These are phyloP conservation scores for Oryzias dopingdopingensis DNA, from an alignment of 2,797 vertebrate species.

Conservation along the genomic window DNA sequence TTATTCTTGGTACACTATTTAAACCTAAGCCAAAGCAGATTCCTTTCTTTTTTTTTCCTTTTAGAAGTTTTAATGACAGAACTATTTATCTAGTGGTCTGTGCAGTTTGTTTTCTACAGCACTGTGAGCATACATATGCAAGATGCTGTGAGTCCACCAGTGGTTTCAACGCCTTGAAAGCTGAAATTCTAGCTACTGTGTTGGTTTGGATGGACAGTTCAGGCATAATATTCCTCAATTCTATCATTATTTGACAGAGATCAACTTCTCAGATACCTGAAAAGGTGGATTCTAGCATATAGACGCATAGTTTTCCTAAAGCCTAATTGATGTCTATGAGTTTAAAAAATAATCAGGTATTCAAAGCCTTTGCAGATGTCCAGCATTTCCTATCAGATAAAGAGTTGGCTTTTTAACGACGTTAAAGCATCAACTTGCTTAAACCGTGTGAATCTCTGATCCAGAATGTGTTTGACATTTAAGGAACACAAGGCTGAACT, in stretches of 20 bases:
- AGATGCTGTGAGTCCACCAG: slow-evolving; percentile 37
- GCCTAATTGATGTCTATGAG: no score
- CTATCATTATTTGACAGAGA: no score
- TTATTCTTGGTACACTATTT: slow-evolving; percentile 21
- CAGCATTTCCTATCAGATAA: slow-evolving; percentile 12
- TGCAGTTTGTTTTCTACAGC: slow-evolving; percentile 41
- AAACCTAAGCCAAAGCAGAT: slow-evolving; percentile 30
- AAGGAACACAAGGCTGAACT: not conserved
- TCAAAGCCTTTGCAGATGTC: slow-evolving; percentile 16
- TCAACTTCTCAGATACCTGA: no score
- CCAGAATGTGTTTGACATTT: not conserved
- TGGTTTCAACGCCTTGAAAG: slow-evolving; percentile 27
- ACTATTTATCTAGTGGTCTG: slow-evolving; percentile 44
- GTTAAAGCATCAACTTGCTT: slow-evolving; percentile 4
- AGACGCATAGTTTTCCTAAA: no score
- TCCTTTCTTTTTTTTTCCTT: slow-evolving; percentile 20
- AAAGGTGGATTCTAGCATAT: slow-evolving; percentile 6
- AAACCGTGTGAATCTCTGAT: not conserved
- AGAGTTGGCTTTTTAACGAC: slow-evolving; percentile 8
- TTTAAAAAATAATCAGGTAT: slow-evolving; percentile 7
- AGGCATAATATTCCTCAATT: no score
- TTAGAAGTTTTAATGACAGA: slow-evolving; percentile 41
- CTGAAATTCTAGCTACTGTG: slow-evolving; percentile 6
- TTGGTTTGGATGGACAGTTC: not conserved
- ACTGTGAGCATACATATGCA: slow-evolving; percentile 31